Conservation (phyloP, 2,797 vertebrate genomes). For the Vespertilio murinus region DNA sequence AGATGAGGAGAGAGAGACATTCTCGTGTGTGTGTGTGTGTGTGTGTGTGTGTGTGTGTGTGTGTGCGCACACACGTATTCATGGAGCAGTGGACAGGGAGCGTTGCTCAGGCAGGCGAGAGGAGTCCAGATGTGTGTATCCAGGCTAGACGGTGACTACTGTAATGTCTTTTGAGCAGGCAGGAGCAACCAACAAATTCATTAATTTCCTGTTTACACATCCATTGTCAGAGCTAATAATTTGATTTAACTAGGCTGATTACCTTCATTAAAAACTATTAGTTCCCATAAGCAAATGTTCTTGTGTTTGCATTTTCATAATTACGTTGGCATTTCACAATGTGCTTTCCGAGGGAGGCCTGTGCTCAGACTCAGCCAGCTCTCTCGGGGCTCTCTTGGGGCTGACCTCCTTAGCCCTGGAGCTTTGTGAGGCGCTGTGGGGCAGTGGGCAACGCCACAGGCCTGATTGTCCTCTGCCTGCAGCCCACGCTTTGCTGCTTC, state of each 20-base stretch:
- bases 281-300: slow-evolving; percentile 68
- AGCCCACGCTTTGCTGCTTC: not conserved
- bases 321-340: slow-evolving; percentile 71
- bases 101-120: not conserved
- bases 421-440: not conserved
- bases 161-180: slow-evolving; percentile 41
- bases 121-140: not conserved
- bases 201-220: slow-evolving; percentile 73
- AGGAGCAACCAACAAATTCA: slow-evolving; percentile 69
- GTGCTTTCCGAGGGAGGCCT: slow-evolving; percentile 42
- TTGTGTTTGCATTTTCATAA: slow-evolving; percentile 73
- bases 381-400: not conserved
- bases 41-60: not conserved
- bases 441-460: not conserved
- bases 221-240: slow-evolving; percentile 76
- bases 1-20: slow-evolving; percentile 41
- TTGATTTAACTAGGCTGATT: slow-evolving; percentile 74
- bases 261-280: slow-evolving; percentile 79
- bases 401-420: not conserved
- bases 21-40: not conserved
- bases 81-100: no score
- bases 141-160: not conserved
- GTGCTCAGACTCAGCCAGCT: not conserved
- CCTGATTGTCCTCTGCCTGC: not conserved
- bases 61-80: no score